Evolutionary conservation across 2,113 vertebrate species (phyloP), one percentile per base, ranked within the genome.

Genomic region (Erythrocercus mccallii): DNA sequence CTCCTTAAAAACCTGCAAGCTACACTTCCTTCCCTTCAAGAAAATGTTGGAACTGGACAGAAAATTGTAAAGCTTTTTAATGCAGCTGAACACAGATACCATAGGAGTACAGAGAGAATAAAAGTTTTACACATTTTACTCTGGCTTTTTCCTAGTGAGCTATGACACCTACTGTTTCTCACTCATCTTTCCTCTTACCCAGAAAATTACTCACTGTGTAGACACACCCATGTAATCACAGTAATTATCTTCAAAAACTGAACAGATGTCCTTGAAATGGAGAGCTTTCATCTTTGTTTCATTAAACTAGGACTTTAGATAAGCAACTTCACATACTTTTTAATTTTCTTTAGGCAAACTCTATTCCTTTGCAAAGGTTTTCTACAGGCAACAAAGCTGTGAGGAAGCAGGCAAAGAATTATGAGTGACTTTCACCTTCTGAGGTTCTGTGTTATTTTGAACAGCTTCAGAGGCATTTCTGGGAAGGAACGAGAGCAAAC

Each of bases 221-320:
- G 61, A 33, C 6, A 58, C 4, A 69, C 42, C 64, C 10, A 53
- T 9, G 25, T 69, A 90, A 90, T 72, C 69, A 77, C 28, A 51
- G 73, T 40, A 82, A 92, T 90, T 88, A 81, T 54, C 83, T 77
- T 90, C 50, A 91, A 73, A 71, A 90, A 50, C 24, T 47, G 38
- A 83, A 84, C 25, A 58, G 22, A 69, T 11, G 12, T 61, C 76
- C 70, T 80, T 92, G 84, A 91, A 88, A 94, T 20, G 1, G 31
- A 90, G 77, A 86, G 53, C 56, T 95, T 94, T 92, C 65, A 95
- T 97, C 76, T 90, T 61, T 57, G 17, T 71, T 78, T 88, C 77
- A 71, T 13, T 86, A 53, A 90, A 79, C 56, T 47, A 68, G n/a
- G 62, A 66, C 54, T 86, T 82, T 7, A 82, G 28, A 95, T 38